Conservation (phyloP, 2,888 invertebrate species). For the Malthinus seriepunctatus region DNA sequence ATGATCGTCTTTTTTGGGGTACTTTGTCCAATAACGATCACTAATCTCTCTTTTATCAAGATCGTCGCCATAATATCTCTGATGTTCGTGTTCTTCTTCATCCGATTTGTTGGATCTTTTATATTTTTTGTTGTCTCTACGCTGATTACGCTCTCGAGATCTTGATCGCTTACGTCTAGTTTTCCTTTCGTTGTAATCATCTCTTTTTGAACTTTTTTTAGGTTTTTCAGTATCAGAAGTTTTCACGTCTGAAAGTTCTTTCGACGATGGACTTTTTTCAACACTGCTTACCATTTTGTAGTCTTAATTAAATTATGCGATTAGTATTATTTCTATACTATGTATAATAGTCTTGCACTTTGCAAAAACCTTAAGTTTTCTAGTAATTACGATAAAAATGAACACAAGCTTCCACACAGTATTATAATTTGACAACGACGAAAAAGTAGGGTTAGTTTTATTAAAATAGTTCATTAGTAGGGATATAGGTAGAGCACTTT, state of each 20-base stretch:
- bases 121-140: slow-evolving; percentile 18
- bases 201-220: neutral
- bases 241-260: neutral
- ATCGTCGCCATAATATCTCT: slow-evolving; percentile 49
- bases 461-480: too few relatives aligned
- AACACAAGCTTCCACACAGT: too few relatives aligned
- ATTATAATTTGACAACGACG: too few relatives aligned
- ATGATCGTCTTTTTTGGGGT: slow-evolving; percentile 48
- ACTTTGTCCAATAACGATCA: slow-evolving; percentile 53
- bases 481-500: too few relatives aligned
- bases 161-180: slow-evolving; percentile 16
- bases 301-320: neutral
- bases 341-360: too few relatives aligned
- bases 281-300: neutral
- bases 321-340: neutral
- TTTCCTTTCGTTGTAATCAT: slow-evolving; percentile 15
- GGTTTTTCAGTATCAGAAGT: neutral
- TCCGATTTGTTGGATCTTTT: slow-evolving; percentile 31
- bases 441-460: too few relatives aligned
- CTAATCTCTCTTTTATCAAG: slow-evolving; percentile 39
- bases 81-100: slow-evolving; percentile 25
- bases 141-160: slow-evolving; percentile 19
- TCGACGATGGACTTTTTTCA: neutral
- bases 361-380: too few relatives aligned
- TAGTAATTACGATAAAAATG: too few relatives aligned